Conservation (phyloP, 2,113 vertebrate species). For the Daboia siamensis region DNA sequence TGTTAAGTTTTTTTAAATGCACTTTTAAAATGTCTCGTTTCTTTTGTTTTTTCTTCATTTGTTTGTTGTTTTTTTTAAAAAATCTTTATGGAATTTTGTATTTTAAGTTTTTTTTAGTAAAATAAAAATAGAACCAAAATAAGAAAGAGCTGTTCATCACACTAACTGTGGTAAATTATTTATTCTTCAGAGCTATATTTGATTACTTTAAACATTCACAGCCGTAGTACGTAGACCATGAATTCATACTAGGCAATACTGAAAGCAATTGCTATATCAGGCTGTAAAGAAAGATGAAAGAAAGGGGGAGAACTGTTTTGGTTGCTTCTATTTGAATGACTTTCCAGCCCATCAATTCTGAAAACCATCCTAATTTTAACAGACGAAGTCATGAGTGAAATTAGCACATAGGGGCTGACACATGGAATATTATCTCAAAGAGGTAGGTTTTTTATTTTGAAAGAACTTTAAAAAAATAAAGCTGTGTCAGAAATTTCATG, state of each 20-base stretch:
- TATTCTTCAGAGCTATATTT: neutral
- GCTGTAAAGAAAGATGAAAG: slow-evolving; percentile 12
- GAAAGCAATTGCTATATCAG: slow-evolving; percentile 29
- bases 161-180: neutral
- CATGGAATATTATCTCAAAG: slow-evolving; percentile 28
- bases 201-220: neutral
- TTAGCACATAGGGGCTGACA: slow-evolving; percentile 15
- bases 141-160: neutral
- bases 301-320: slow-evolving; percentile 1
- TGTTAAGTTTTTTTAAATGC: no score
- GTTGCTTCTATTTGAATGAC: slow-evolving; percentile 35
- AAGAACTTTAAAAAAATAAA: neutral
- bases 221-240: neutral
- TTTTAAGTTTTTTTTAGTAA: neutral
- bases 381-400: slow-evolving; percentile 42
- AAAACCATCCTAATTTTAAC: slow-evolving; percentile 34
- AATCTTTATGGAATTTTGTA: neutral
- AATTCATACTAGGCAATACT: neutral
- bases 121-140: neutral
- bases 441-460: neutral
- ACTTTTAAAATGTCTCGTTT: neutral
- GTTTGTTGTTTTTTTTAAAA: neutral
- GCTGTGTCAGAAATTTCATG: slow-evolving; percentile 26
- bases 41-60: neutral
- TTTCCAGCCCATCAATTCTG: slow-evolving; percentile 24